Base-by-base conservation (phyloP, 2,888 invertebrate species). In the Cephus pulcher region DNA sequence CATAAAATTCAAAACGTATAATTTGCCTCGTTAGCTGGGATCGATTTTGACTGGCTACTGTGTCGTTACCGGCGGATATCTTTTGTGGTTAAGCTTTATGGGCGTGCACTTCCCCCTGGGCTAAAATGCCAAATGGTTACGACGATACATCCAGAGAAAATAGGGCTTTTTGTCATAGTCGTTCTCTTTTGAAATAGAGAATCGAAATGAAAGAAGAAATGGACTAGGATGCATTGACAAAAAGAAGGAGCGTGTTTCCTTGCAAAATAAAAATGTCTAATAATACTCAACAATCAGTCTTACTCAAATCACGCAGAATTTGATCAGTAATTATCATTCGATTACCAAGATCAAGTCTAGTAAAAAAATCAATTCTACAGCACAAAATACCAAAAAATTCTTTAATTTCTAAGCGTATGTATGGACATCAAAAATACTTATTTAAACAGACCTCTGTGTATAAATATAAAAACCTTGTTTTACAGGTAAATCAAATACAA, bases 61-160 rank as follows among this genome's bases (percentile, higher is more conserved):
- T 90, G 89, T 90, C 86, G 90, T 90, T 89, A 90, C 87, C 88
- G 86, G 89, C 90, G 89, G 90, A 90, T 90, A 90, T 90, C 90
- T 90, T 90, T 90, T 90, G 90, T 90, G 89, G 87, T 85, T 34
- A 33, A 86, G 87, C 86, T 85, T 85, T 89, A 89, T 90, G 90
- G 90, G 90, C 90, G 90, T 89, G 85, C 86, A 88, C 88, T 88
- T 88, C 87, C 87, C 32, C 37, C 82, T 81, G 87, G 89, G 89
- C 88, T 87, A 87, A 88, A 90, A 88, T 87, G 88, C 90, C 90
- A 91, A 90, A 89, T 89, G 89, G 89, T 89, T 88, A 88, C 87
- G 85, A 85, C 85, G 82, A 83, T 84, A 83, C 23, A 32, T 74
- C 34, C 74, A 74, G 34, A 35, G 33, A 34, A 35, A 34, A 34